Base-by-base conservation (phyloP, 2,797 vertebrate genomes). In the Darevskia mixta region DNA sequence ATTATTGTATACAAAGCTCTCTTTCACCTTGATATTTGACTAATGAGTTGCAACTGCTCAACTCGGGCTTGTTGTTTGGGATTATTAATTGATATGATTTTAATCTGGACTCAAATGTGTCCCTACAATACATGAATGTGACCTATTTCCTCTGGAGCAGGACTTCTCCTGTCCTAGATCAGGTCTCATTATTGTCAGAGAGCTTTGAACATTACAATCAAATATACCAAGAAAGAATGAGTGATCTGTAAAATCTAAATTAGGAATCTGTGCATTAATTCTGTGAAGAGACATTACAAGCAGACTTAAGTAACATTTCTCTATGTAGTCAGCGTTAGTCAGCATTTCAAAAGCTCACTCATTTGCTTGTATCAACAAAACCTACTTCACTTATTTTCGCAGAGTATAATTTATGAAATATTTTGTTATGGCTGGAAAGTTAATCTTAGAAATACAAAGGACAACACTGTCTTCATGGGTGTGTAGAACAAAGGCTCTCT, bases 371-470 rank as follows among this genome's bases (percentile, higher is more conserved):
- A 72, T 25, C 38, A 79, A 79, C 79, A 86, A 71, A 71, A 27
- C 35, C 13, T 38, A 69, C 49, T 69, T 69, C 23, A 55, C n/a
- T 71, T n/a, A 13, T 73, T 80, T 61, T 35, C 5, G 61, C 45
- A 43, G 66, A 38, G 23, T 73, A 61, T 25, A 41, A 38, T 80
- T 58, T 86, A 38, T 67, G 55, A 86, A 86, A 79, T 10, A 45
- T 86, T 29, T 69, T 79, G n/a, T 58, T 72, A 86, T 32, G 64
- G 79, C 27, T 61, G 67, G 32, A 89, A 83, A 82, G 58, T 58
- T 90, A 85, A 86, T 79, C 15, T 86, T 73, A 66, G 83, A 82
- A 92, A 80, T 69, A 20, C 11, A 80, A 72, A 83, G 82, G 85
- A 32, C 5, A 25, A 23, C 38, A 82, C 10, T 32, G 79, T 2